Conservation (phyloP, 2,888 invertebrate genomes). For the Aethes cnicana region DNA sequence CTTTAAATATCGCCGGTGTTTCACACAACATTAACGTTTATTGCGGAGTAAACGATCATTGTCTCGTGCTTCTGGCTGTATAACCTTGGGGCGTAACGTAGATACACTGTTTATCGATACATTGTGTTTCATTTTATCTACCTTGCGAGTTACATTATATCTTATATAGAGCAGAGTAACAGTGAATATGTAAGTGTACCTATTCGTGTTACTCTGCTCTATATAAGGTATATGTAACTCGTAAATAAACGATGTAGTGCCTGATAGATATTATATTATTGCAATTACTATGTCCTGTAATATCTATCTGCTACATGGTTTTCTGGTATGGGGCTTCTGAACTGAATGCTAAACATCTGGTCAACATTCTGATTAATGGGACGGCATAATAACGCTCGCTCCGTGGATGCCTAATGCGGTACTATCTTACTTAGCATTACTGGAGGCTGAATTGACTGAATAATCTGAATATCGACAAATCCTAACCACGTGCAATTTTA, state of each 20-base stretch:
- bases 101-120: constrained; percentile 30
- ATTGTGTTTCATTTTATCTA: constrained; percentile 28
- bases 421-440: constrained; percentile 26
- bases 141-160: constrained; percentile 19
- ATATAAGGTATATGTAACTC: too few species aligned
- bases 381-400: constrained; percentile 35
- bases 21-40: constrained; percentile 59
- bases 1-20: constrained; percentile 60
- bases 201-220: too few species aligned
- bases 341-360: constrained; percentile 41
- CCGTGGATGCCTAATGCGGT: constrained; percentile 16
- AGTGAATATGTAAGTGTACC: too few species aligned
- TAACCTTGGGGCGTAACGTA: constrained; percentile 29
- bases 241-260: too few species aligned
- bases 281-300: too few species aligned
- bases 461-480: constrained; percentile 28
- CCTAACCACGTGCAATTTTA: constrained; percentile 12
- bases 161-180: not conserved
- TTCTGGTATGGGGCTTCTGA: constrained; percentile 34
- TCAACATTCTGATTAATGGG: constrained; percentile 37
- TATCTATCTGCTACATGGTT: constrained; percentile 13
- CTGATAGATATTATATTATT: too few species aligned
- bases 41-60: constrained; percentile 48
- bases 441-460: constrained; percentile 22
- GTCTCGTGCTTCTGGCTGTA: constrained; percentile 43